Conservation (phyloP, 2,888 invertebrate genomes). For the Drosophila suboccidentalis region DNA sequence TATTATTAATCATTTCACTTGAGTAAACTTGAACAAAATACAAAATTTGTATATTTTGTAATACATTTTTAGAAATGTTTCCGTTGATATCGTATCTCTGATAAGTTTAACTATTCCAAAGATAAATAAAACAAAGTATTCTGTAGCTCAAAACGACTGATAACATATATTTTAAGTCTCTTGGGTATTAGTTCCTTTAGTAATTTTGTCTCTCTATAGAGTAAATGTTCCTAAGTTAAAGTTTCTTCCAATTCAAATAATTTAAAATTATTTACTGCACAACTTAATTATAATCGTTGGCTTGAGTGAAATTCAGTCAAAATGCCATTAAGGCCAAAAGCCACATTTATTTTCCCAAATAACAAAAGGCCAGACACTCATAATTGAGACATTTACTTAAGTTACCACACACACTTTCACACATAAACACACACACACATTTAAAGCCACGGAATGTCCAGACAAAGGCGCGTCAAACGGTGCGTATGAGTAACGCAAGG, state of each 20-base stretch:
- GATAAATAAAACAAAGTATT: background rate
- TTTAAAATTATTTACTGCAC: background rate
- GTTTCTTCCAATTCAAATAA: background rate
- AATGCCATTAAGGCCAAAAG: background rate
- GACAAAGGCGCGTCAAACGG: constrained; percentile 52
- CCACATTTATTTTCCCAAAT: background rate
- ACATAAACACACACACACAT: constrained; percentile 14
- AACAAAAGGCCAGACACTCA: constrained; percentile 21
- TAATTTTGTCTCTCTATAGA: background rate
- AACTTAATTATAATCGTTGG: background rate
- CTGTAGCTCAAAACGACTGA: no score
- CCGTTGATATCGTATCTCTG: background rate
- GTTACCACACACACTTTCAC: background rate
- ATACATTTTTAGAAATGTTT: no score
- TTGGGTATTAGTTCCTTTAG: background rate
- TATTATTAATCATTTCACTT: no score
- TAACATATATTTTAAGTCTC: no score
- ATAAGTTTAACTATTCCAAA: background rate
- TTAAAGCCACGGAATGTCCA: constrained; percentile 22
- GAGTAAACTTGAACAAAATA: no score
- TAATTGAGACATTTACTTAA: constrained; percentile 9
- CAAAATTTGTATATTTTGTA: no score
- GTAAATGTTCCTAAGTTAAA: background rate
- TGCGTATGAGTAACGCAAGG: constrained; percentile 70
- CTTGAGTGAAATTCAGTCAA: background rate